These are phyloP conservation scores for Drosophila watanabei DNA, from an alignment of 1,140 invertebrate species.

Conservation along the genomic window DNA sequence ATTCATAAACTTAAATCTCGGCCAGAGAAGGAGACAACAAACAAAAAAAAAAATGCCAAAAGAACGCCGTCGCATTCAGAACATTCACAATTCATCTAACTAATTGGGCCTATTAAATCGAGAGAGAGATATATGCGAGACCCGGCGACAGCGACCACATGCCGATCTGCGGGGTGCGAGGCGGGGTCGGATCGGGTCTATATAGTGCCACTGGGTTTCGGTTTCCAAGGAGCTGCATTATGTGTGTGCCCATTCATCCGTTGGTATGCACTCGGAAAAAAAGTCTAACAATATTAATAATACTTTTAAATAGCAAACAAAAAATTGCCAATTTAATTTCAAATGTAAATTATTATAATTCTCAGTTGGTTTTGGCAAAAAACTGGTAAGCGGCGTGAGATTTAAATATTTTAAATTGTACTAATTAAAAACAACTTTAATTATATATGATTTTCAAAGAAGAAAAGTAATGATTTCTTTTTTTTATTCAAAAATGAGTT, in stretches of 20 bases:
- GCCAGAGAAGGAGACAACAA: constrained; percentile 26
- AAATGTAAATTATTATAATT: no score
- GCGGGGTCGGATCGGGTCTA: neutral
- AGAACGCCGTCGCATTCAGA: constrained; percentile 39
- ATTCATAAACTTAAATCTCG: constrained; percentile 83
- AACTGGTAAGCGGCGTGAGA: no score
- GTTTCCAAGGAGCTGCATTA: constrained; percentile 76
- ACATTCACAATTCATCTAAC: constrained; percentile 77
- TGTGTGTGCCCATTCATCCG: constrained; percentile 20
- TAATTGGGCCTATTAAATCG: constrained; percentile 80
- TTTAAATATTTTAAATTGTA: no score
- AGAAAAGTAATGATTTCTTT: no score
- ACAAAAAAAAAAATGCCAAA: constrained; percentile 13
- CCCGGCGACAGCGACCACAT: constrained; percentile 58
- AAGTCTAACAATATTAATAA: neutral
- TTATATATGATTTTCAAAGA: no score
- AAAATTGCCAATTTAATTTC: neutral
- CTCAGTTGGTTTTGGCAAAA: no score
- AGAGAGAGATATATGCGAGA: constrained; percentile 46
- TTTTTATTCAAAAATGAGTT: no score
- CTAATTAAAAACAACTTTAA: no score
- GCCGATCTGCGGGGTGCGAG: constrained; percentile 14
- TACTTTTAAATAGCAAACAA: neutral
- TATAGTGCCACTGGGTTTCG: constrained; percentile 50
- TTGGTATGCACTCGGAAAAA: neutral